Base-by-base conservation (phyloP, 2,797 vertebrate species). In the Apogon talboti region DNA sequence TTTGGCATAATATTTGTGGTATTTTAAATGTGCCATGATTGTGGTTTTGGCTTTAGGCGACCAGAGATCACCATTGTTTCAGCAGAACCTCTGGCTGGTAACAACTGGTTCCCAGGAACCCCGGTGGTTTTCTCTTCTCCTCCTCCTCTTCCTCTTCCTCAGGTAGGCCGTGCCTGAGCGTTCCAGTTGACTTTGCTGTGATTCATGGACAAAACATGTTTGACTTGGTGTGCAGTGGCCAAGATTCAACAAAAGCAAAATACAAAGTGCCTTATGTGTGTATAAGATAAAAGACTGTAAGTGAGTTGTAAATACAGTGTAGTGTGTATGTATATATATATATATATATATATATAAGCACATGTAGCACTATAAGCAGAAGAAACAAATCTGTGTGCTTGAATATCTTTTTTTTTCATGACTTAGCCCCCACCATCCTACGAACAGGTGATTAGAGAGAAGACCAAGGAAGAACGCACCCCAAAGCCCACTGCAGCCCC, bases 371-470 rank as follows among this genome's bases (percentile, higher is more conserved):
- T 33, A 7, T 7, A 33, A 33, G 13, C 13, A 42, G 41, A 6
- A 2, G 38, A 35, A 56, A 35, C 30, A 55, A 40, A n/a, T n/a
- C n/a, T 48, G 16, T 30, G 35, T 78, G 64, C 73, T 65, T 74
- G 63, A 84, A 74, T 35, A 37, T 19, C 11, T 79, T 51, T 83
- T 74, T 90, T 76, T 87, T 24, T 24, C 78, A 83, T 89, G 83
- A 90, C 92, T 79, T 81, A 96, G 96, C 94, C 91, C 76, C 96
- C 97, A 13, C 96, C 96, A 14, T 96, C 96, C 14, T 98, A 96
- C 75, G 96, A 98, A 71, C 97, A 98, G 93, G 97, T 97, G 90
- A 96, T 98, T 87, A 94, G 95, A 91, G 96, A 98, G 92, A 98
- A 97, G 87, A 96, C 92, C 75, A 91, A 92, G 91, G 90, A 95